Percentiles rank a stretch among this genome's conserved stretches.
These are phyloP conservation scores for Hiodon alosoides DNA, from an alignment of 2,113 vertebrate genomes.

Conservation along the genomic window DNA sequence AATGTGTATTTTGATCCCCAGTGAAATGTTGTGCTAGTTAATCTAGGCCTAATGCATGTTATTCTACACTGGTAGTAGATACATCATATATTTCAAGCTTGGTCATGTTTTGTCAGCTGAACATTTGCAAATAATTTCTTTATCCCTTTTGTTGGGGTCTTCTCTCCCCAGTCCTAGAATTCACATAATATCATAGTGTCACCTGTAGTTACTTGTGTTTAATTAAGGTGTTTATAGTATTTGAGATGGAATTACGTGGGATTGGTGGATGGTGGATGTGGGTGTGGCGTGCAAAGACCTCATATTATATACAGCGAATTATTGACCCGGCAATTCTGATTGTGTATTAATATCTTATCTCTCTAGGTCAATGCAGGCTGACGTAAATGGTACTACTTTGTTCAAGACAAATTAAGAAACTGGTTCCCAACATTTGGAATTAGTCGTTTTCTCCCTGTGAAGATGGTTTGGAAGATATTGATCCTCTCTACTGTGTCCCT, in stretches of 20 bases:
- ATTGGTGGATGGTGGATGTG: slow-evolving; percentile 8
- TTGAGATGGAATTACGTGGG: slow-evolving; percentile 2
- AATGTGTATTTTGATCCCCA: no score
- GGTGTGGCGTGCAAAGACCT: slow-evolving; percentile 1
- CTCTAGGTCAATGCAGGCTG: not conserved
- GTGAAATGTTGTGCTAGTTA: no score
- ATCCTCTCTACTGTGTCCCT: slow-evolving; percentile 41
- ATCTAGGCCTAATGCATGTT: no score
- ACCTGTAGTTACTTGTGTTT: no score
- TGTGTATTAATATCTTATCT: not conserved
- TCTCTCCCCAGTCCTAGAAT: no score
- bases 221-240: slow-evolving; percentile 6
- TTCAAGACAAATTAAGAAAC: not conserved
- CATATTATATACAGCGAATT: not conserved
- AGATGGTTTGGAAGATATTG: slow-evolving; percentile 45
- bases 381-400: no score
- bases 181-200: no score
- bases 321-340: slow-evolving; percentile 24
- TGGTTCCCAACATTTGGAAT: not conserved
- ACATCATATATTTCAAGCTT: no score
- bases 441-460: slow-evolving; percentile 17
- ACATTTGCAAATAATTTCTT: no score
- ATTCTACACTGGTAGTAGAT: no score
- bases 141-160: no score
- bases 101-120: no score